These are phyloP conservation scores for Heterodera schachtii DNA, from an alignment of 1,140 invertebrate species.

Conservation along the genomic window DNA sequence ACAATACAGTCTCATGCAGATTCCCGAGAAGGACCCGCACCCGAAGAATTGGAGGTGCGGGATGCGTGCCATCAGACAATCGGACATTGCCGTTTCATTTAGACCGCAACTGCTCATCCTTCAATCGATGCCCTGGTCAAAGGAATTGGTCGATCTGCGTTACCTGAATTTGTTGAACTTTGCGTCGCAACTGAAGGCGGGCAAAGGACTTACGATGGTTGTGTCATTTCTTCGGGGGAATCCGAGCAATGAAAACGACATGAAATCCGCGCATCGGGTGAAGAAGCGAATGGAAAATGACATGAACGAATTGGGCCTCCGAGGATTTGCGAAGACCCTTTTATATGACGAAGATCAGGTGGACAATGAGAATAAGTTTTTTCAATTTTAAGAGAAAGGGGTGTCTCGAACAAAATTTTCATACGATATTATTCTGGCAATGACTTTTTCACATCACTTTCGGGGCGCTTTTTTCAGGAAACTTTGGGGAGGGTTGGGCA, in stretches of 20 bases:
- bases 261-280: constrained; percentile 49
- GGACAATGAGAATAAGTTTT: background rate
- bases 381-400: background rate
- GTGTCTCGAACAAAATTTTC: too few species aligned
- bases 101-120: constrained; percentile 59
- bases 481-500: too few species aligned
- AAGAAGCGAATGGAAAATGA: constrained; percentile 60
- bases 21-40: constrained; percentile 63
- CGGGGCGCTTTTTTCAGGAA: too few species aligned
- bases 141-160: constrained; percentile 59
- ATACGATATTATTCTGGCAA: too few species aligned
- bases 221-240: constrained; percentile 82
- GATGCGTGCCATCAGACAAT: background rate
- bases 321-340: constrained; percentile 61
- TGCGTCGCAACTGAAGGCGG: constrained; percentile 64
- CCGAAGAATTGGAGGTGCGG: constrained; percentile 61
- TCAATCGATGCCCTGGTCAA: constrained; percentile 61
- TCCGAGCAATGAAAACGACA: constrained; percentile 52
- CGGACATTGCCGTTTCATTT: background rate
- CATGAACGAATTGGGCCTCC: constrained; percentile 52
- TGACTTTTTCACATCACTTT: too few species aligned
- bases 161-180: constrained; percentile 62
- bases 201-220: constrained; percentile 84
- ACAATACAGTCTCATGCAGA: constrained; percentile 78
- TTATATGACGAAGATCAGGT: constrained; percentile 62